Conservation (phyloP, 2,113 vertebrate species). For the Apistogramma diplotaenia region DNA sequence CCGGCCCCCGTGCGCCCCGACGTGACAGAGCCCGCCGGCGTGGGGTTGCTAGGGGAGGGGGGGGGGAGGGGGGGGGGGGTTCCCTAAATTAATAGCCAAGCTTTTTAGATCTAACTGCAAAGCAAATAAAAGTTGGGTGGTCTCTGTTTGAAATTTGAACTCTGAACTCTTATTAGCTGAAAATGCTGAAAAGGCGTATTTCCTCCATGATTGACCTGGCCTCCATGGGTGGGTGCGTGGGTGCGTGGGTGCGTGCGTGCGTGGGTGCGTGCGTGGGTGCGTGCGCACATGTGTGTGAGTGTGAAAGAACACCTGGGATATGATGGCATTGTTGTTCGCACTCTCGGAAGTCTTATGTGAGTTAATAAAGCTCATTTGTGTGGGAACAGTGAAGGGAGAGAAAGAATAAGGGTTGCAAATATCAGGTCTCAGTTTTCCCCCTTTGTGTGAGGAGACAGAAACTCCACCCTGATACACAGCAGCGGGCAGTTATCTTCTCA, state of each 20-base stretch:
- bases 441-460: conserved; percentile 52
- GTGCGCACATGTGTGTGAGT: background rate
- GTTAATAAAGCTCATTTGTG: conserved; percentile 51
- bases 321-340: background rate
- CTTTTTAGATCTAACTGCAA: background rate
- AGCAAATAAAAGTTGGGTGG: background rate
- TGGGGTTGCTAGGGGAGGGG: too few relatives aligned
- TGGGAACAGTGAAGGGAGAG: conserved; percentile 57
- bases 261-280: background rate
- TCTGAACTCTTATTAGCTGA: background rate
- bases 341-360: conserved; percentile 20
- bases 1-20: too few relatives aligned
- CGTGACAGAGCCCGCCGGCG: too few relatives aligned
- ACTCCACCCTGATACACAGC: conserved; percentile 69
- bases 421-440: conserved; percentile 63
- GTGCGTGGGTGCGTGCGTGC: background rate
- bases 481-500: conserved; percentile 1
- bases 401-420: conserved; percentile 29
- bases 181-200: background rate
- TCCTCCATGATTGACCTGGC: conserved; percentile 24
- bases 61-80: too few relatives aligned
- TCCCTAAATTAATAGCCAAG: background rate
- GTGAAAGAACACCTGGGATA: background rate
- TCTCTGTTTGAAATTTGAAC: background rate
- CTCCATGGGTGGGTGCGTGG: background rate